Percentiles rank a stretch among this genome's conserved stretches.
phyloP scores from a whole-genome alignment of 1,140 invertebrate genomes.

The Eriosoma lanigerum region DNA sequence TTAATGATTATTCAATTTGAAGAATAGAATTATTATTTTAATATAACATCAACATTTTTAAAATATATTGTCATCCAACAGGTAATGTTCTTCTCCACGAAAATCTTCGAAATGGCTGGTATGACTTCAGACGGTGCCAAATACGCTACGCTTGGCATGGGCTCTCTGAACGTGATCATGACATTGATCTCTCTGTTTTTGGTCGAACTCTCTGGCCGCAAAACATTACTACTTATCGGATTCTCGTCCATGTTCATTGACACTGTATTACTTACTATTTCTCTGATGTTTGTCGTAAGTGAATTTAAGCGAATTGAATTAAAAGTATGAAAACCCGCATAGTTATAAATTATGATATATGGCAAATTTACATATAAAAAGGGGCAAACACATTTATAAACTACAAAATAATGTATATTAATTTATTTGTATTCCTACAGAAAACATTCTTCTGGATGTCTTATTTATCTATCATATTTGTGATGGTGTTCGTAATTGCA shows the following conservation, averaged over 20 bases:
- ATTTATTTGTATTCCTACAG: background rate
- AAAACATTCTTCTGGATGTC: slow-evolving; percentile 61
- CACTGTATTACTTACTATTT: slow-evolving; percentile 70
- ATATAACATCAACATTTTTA: too few relatives aligned
- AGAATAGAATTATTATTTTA: too few relatives aligned
- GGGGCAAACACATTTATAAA: too few relatives aligned
- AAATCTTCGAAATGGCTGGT: slow-evolving; percentile 74
- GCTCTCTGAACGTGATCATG: slow-evolving; percentile 84
- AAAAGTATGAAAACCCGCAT: too few relatives aligned
- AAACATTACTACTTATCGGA: slow-evolving; percentile 76
- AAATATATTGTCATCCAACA: slow-evolving; percentile 55
- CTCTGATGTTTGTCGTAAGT: slow-evolving; percentile 67
- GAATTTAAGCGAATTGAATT: too few relatives aligned
- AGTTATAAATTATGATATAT: too few relatives aligned
- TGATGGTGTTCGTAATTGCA: slow-evolving; percentile 80
- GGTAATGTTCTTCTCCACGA: slow-evolving; percentile 84
- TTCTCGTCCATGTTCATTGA: slow-evolving; percentile 74
- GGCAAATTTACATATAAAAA: too few relatives aligned
- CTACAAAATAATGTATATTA: too few relatives aligned
- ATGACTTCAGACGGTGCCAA: slow-evolving; percentile 65
- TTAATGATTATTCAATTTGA: too few relatives aligned
- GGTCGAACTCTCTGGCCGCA: slow-evolving; percentile 79
- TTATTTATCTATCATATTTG: slow-evolving; percentile 72
- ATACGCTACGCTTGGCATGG: slow-evolving; percentile 84
- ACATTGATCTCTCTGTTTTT: slow-evolving; percentile 83